Percentiles rank a stretch among this genome's conserved stretches.
Evolutionary conservation across 1,140 invertebrate genomes (phyloP).

Genomic region (Brachionus manjavacas): DNA sequence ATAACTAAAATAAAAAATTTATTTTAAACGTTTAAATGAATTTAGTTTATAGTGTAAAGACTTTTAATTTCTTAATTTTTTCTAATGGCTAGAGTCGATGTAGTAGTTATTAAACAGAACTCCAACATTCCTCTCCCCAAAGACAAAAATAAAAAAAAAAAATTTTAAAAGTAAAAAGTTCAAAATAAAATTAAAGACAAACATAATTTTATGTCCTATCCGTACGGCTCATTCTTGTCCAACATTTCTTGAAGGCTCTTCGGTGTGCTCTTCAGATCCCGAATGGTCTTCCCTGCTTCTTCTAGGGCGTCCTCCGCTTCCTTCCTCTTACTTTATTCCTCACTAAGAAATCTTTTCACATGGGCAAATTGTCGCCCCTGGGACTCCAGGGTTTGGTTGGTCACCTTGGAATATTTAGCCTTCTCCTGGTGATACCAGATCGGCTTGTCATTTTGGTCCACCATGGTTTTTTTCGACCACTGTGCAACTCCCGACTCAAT

Average conservation of each 20-base stretch:
- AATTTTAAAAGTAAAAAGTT: no score
- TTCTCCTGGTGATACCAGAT: neutral
- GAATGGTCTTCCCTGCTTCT: neutral
- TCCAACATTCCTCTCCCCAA: no score
- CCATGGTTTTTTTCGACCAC: neutral
- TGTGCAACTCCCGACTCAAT: neutral
- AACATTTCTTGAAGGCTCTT: neutral
- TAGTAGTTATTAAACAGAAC: no score
- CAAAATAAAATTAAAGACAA: no score
- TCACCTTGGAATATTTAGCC: neutral
- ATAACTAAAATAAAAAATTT: no score
- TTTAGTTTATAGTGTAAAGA: no score
- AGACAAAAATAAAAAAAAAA: no score
- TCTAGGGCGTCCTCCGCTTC: neutral
- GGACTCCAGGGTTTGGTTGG: neutral
- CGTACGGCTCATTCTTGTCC: neutral
- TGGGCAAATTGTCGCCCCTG: neutral
- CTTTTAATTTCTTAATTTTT: no score
- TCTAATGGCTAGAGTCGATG: no score
- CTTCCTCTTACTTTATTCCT: neutral
- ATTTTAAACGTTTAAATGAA: no score
- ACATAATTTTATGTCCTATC: neutral
- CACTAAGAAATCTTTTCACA: neutral
- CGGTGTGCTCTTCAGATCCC: neutral
- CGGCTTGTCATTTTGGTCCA: neutral